Evolutionary conservation across 2,797 vertebrate genomes (phyloP).

Genomic region (Apogon hyalosoma): DNA sequence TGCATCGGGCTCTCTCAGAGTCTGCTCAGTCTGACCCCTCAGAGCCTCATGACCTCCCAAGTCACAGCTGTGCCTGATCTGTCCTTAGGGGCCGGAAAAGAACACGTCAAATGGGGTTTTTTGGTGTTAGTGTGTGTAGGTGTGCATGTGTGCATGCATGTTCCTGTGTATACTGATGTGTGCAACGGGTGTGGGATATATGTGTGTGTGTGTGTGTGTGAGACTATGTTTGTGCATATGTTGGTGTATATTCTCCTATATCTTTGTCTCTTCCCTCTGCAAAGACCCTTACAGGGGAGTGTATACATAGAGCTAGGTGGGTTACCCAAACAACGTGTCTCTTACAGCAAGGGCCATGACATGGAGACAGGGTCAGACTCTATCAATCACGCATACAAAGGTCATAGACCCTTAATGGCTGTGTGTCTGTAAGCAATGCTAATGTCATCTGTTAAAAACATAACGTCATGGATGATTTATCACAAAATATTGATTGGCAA

Average conservation of each 20-base stretch:
- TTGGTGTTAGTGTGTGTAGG: slow-evolving; percentile 51
- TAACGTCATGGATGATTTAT: slow-evolving; percentile 72
- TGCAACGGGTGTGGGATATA: slow-evolving; percentile 17
- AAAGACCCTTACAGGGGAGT: slow-evolving; percentile 50
- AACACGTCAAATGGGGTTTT: slow-evolving; percentile 75
- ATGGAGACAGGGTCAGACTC: slow-evolving; percentile 73
- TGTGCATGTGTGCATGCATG: slow-evolving; percentile 28
- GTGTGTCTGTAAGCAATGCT: slow-evolving; percentile 77
- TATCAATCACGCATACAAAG: slow-evolving; percentile 78
- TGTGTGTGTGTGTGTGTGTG: slow-evolving; percentile 48
- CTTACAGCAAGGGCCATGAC: slow-evolving; percentile 58
- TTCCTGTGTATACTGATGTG: slow-evolving; percentile 27
- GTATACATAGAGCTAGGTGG: slow-evolving; percentile 66
- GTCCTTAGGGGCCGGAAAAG: slow-evolving; percentile 83
- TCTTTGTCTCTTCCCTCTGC: slow-evolving; percentile 43
- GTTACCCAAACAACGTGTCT: slow-evolving; percentile 76
- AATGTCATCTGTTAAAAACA: slow-evolving; percentile 82
- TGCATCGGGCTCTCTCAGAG: slow-evolving; percentile 82
- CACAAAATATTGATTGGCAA: slow-evolving; percentile 63
- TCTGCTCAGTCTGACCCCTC: slow-evolving; percentile 86
- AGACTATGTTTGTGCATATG: slow-evolving; percentile 45
- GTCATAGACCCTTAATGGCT: slow-evolving; percentile 71
- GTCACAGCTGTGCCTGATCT: slow-evolving; percentile 88
- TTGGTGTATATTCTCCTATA: slow-evolving; percentile 59
- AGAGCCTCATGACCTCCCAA: slow-evolving; percentile 80